phyloP scores from a whole-genome alignment of 2,797 vertebrate genomes.

The Propithecus perrieri region DNA sequence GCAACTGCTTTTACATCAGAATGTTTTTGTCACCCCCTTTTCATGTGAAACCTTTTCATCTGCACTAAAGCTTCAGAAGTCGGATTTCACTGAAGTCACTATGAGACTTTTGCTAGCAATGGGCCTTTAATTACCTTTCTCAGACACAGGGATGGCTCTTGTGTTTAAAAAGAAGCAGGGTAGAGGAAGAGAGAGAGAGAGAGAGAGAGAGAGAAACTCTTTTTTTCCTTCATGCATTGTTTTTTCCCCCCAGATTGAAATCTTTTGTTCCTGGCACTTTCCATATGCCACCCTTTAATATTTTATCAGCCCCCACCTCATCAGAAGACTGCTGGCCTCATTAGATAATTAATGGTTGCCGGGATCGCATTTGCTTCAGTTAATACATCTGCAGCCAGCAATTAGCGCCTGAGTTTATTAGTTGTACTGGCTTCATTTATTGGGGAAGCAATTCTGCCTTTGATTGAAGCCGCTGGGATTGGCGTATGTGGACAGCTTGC shows the following conservation, averaged over 20 bases:
- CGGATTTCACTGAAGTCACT: slow-evolving; percentile 71
- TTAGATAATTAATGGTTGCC: slow-evolving; percentile 92
- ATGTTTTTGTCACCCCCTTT: slow-evolving; percentile 83
- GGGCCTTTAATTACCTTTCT: slow-evolving; percentile 87
- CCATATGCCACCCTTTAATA: slow-evolving; percentile 92
- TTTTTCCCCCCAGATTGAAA: slow-evolving; percentile 52
- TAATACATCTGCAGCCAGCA: slow-evolving; percentile 91
- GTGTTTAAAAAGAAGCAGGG: slow-evolving; percentile 48
- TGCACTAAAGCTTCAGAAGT: slow-evolving; percentile 83
- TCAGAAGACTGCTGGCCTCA: slow-evolving; percentile 89
- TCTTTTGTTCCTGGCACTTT: slow-evolving; percentile 87
- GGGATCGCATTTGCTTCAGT: slow-evolving; percentile 88
- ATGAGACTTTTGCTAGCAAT: slow-evolving; percentile 79
- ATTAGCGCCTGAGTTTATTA: slow-evolving; percentile 92
- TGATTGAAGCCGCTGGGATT: slow-evolving; percentile 87
- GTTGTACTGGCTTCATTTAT: slow-evolving; percentile 87
- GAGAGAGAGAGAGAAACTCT: background rate
- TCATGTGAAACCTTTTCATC: slow-evolving; percentile 86
- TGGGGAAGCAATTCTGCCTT: slow-evolving; percentile 85
- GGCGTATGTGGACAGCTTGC: slow-evolving; percentile 83
- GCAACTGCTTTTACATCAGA: slow-evolving; percentile 65
- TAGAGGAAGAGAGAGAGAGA: background rate
- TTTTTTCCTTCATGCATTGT: slow-evolving; percentile 5
- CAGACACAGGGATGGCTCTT: slow-evolving; percentile 73
- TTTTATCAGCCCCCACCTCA: slow-evolving; percentile 92